Percentiles rank a stretch among this genome's conserved stretches.
phyloP scores from a whole-genome alignment of 2,113 vertebrate genomes.

The Nipponia nippon region DNA sequence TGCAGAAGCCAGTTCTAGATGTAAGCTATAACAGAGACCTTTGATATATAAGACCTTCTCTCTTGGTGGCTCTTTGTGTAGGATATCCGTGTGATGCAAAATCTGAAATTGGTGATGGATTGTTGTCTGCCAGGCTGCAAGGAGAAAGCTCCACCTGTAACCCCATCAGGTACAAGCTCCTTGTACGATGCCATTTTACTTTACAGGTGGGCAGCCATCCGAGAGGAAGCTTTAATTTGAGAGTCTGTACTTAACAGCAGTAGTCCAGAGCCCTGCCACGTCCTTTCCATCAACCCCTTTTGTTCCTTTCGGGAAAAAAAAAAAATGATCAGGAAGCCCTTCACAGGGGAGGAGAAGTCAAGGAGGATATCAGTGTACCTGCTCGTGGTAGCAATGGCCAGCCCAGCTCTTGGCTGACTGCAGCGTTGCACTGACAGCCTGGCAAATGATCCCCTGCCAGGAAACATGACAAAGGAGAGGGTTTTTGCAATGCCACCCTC shows the following conservation, averaged over 20 bases:
- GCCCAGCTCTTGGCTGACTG: not conserved
- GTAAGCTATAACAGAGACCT: not conserved
- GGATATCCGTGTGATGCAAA: not conserved
- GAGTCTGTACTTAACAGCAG: not conserved
- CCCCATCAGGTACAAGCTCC: not conserved
- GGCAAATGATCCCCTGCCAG: not conserved
- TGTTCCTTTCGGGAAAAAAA: not conserved
- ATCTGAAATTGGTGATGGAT: conserved; percentile 9
- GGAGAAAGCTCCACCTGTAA: not conserved
- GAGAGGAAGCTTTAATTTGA: not conserved
- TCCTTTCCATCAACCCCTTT: not conserved
- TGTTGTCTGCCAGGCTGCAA: not conserved
- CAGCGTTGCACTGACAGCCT: not conserved
- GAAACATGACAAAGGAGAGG: not conserved
- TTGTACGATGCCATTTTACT: not conserved
- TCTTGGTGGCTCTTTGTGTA: not conserved
- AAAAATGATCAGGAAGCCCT: not conserved
- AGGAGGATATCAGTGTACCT: not conserved
- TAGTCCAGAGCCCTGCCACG: not conserved
- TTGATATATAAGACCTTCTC: not conserved
- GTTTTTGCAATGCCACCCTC: not conserved
- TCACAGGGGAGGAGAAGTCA: not conserved
- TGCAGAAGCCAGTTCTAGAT: not conserved
- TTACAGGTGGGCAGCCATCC: not conserved
- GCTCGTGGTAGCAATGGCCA: not conserved